A percentile compares a stretch with the other conserved stretches of the same genome.
phyloP scores from a whole-genome alignment of 2,888 invertebrate species.

The Morpho achilles region DNA sequence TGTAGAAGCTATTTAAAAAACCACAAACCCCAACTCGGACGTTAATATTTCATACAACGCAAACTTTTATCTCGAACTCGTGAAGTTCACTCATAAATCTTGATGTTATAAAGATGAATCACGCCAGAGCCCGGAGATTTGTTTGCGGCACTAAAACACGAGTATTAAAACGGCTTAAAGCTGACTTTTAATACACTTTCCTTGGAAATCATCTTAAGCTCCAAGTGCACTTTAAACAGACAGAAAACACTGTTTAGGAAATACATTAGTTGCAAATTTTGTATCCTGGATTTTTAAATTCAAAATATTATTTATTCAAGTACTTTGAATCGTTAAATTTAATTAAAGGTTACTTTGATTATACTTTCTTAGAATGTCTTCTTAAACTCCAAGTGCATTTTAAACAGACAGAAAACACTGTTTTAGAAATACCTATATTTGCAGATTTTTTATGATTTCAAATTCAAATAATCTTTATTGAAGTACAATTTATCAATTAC shows the following conservation, averaged over 20 bases:
- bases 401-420: too few species aligned
- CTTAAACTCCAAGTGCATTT: too few species aligned
- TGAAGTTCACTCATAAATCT: constrained; percentile 26
- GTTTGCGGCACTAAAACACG: constrained; percentile 14
- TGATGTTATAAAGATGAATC: constrained; percentile 25
- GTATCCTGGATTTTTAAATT: too few species aligned
- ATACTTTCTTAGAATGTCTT: too few species aligned
- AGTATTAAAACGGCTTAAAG: constrained; percentile 9
- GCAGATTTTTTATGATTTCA: too few species aligned
- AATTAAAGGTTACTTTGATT: too few species aligned
- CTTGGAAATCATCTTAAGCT: constrained; percentile 1
- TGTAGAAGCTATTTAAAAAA: not conserved
- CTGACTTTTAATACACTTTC: constrained; percentile 9
- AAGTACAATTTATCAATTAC: too few species aligned
- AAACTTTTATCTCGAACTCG: constrained; percentile 25
- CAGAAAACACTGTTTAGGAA: not conserved
- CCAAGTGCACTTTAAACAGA: constrained; percentile 4
- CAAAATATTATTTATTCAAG: too few species aligned
- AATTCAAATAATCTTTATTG: too few species aligned
- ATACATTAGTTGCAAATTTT: too few species aligned
- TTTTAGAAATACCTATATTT: too few species aligned
- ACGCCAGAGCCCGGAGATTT: constrained; percentile 22
- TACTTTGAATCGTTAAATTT: too few species aligned
- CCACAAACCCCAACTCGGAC: constrained; percentile 15
- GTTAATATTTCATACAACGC: constrained; percentile 25